Conservation (phyloP, 2,113 vertebrate genomes). For the Periophthalmodon schlosseri region DNA sequence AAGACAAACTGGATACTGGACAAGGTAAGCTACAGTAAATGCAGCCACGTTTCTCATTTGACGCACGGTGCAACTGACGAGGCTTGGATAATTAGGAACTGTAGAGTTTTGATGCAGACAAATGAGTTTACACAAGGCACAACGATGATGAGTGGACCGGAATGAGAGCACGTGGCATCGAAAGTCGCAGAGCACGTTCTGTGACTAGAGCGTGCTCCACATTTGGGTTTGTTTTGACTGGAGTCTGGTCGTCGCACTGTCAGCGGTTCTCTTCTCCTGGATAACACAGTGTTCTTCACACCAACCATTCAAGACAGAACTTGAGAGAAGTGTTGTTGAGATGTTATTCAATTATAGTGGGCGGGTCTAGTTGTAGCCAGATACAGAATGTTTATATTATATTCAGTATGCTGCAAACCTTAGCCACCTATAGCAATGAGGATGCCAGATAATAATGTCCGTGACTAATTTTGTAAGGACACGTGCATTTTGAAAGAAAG, state of each 20-base stretch:
- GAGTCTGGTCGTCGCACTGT: not conserved
- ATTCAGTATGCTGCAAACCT: not conserved
- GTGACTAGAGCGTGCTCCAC: not conserved
- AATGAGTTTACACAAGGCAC: not conserved
- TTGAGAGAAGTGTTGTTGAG: not conserved
- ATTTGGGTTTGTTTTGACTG: conserved; percentile 9
- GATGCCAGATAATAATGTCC: not conserved
- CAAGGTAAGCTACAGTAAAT: not conserved
- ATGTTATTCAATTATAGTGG: not conserved
- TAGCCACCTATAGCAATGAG: not conserved
- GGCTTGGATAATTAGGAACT: not conserved
- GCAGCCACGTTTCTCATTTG: not conserved
- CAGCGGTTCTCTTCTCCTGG: not conserved
- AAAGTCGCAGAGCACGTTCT: not conserved
- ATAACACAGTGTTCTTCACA: not conserved
- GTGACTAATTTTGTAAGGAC: too few species aligned
- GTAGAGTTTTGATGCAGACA: not conserved
- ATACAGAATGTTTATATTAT: not conserved
- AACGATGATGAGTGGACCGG: not conserved
- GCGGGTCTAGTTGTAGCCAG: not conserved
- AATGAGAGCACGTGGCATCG: not conserved
- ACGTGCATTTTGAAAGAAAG: not conserved
- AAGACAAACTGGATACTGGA: not conserved
- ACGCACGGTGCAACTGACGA: not conserved
- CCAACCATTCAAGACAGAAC: not conserved